Percentiles rank a stretch among this genome's conserved stretches.
Conservation (phyloP, 2,797 vertebrate genomes). For the Mormyrus hasselquistii region DNA sequence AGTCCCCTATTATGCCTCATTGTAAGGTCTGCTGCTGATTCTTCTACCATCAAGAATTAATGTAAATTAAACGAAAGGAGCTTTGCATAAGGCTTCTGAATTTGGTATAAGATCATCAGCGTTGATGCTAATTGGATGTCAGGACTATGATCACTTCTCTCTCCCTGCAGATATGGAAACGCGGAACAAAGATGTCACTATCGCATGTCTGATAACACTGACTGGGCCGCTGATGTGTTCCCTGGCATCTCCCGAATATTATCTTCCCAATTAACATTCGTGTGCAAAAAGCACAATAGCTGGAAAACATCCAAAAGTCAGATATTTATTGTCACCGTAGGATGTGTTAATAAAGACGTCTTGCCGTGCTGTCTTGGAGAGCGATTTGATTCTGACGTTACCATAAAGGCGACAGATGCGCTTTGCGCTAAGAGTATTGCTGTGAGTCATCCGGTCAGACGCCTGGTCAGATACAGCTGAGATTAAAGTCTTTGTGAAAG, state of each 20-base stretch:
- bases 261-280: not conserved
- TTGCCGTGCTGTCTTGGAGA: not conserved
- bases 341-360: not conserved
- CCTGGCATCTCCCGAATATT: not conserved
- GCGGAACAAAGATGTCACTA: not conserved
- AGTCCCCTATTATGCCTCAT: constrained; percentile 22
- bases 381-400: not conserved
- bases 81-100: not conserved
- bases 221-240: not conserved
- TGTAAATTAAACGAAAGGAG: constrained; percentile 24
- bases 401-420: not conserved
- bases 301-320: not conserved
- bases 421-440: not conserved
- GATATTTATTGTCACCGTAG: not conserved
- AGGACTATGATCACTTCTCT: not conserved
- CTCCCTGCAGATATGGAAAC: not conserved
- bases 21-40: constrained; percentile 25
- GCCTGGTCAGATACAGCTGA: not conserved
- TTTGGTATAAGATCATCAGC: constrained; percentile 3
- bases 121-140: not conserved
- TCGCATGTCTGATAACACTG: not conserved
- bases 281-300: not conserved
- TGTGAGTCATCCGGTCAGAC: not conserved
- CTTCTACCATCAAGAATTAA: constrained; percentile 12
- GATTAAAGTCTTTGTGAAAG: not conserved